Evolutionary conservation across 1,140 invertebrate genomes (phyloP), one percentile per base, ranked within the genome.

Genomic region (Octopus bimaculoides): DNA sequence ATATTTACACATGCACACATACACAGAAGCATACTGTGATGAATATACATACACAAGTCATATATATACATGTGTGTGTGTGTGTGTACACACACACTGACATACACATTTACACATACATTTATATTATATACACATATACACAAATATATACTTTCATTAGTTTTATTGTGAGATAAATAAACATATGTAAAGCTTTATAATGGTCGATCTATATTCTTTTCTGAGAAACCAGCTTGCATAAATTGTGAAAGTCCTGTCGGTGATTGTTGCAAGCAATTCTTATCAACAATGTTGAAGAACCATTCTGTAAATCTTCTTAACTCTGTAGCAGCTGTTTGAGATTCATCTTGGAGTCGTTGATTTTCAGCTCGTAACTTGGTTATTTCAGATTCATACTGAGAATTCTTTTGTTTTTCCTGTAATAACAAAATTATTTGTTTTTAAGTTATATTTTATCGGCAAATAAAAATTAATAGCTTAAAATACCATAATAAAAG

Each of bases 281-380:
- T 94, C 84, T 93, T 92, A 88, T 96, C 95, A 82, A 96, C 95
- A 54, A 95, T 96, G 78, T 87, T 86, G 86, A 96, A 96, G 85
- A 97, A 96, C 96, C 96, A 98, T 88, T 97, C 96, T 9, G 96
- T 97, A 89, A 97, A 97, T 83, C 94, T 94, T 41, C 95, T 92
- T 10, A 98, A 92, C 86, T 97, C 96, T 84, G 95, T 94, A 10
- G 95, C 95, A 52, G 96, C 96, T 54, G 94, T 94, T 80, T 96
- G 94, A 20, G 95, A 96, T 88, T 97, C 96, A 82, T 97, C 95
- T 84, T 96, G 94, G 12, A 97, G 90, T 61, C 95, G 93, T 9
- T 93, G 92, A 90, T 98, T 98, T 87, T 97, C 95, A 74, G 95
- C 93, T 56, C 94, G 91, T 75, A 98, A 90, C 74, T 95, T 92